Conservation (phyloP, 2,113 vertebrate species). For the Hemichromis elongatus region DNA sequence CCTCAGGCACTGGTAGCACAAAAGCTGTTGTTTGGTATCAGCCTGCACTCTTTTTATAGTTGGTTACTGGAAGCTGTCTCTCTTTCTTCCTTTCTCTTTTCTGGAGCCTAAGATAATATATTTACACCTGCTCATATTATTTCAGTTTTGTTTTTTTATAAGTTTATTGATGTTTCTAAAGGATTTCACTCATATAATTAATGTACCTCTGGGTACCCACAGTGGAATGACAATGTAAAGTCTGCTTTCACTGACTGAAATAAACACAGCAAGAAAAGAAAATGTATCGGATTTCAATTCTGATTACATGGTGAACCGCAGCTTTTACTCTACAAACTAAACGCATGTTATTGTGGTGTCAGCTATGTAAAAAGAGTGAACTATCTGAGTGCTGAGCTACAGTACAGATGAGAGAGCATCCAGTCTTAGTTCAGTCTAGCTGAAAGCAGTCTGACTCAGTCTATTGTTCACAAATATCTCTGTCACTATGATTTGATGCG, state of each 20-base stretch:
- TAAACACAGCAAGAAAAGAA: background rate
- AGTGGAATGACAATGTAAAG: background rate
- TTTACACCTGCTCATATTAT: background rate
- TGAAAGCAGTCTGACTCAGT: slow-evolving; percentile 9
- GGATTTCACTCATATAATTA: background rate
- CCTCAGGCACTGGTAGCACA: background rate
- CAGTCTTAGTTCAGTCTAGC: background rate
- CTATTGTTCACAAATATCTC: slow-evolving; percentile 16
- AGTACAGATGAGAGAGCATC: background rate
- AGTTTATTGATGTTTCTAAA: background rate
- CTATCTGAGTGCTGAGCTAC: background rate
- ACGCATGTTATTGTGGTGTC: background rate
- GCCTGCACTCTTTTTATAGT: background rate
- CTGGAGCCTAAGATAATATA: background rate
- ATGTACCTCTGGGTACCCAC: background rate
- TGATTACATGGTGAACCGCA: background rate
- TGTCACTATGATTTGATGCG: slow-evolving; percentile 29
- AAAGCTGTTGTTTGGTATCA: background rate
- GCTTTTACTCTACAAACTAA: background rate
- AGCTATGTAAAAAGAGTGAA: background rate
- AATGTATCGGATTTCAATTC: background rate
- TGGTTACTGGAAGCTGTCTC: background rate
- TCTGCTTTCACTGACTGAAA: background rate
- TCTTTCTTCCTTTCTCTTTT: background rate
- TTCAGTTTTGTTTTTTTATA: background rate